Evolutionary conservation across 2,797 vertebrate species (phyloP).

Genomic region (Melanotaenia parkinsoni): DNA sequence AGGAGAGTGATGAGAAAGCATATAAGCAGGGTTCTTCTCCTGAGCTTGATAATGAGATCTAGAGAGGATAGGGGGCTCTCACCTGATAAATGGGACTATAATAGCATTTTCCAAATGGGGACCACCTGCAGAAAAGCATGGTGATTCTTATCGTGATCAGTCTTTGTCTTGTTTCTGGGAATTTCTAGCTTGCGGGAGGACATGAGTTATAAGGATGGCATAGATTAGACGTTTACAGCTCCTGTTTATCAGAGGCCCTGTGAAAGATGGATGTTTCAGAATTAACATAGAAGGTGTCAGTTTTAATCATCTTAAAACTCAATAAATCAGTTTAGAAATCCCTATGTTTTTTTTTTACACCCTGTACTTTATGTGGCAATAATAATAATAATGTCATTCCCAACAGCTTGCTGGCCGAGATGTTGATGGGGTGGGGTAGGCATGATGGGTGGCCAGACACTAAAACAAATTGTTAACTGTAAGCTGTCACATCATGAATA

Average conservation of each 20-base stretch:
- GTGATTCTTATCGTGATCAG: conserved; percentile 73
- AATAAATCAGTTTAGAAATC: conserved; percentile 36
- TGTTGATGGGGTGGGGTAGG: not conserved
- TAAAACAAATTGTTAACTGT: conserved; percentile 15
- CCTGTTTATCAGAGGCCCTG: conserved; percentile 53
- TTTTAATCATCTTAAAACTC: conserved; percentile 46
- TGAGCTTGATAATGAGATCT: conserved; percentile 64
- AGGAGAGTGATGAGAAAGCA: conserved; percentile 52
- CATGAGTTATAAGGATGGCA: conserved; percentile 71
- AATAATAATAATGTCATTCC: conserved; percentile 12
- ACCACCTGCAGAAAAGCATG: conserved; percentile 77
- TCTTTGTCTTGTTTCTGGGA: conserved; percentile 76
- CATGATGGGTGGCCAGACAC: not conserved
- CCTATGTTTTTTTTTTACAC: conserved; percentile 32
- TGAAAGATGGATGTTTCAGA: conserved; percentile 48
- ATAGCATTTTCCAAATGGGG: conserved; percentile 69
- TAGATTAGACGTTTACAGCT: conserved; percentile 56
- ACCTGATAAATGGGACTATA: conserved; percentile 79
- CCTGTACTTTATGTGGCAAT: conserved; percentile 17
- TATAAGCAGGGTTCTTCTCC: conserved; percentile 47
- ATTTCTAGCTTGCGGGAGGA: conserved; percentile 67
- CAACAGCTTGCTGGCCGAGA: conserved; percentile 9
- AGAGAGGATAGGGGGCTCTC: conserved; percentile 62
- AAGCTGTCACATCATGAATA: not conserved
- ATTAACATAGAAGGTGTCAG: conserved; percentile 11